Conservation (phyloP, 2,113 vertebrate genomes). For the Chloroceryle aenea region DNA sequence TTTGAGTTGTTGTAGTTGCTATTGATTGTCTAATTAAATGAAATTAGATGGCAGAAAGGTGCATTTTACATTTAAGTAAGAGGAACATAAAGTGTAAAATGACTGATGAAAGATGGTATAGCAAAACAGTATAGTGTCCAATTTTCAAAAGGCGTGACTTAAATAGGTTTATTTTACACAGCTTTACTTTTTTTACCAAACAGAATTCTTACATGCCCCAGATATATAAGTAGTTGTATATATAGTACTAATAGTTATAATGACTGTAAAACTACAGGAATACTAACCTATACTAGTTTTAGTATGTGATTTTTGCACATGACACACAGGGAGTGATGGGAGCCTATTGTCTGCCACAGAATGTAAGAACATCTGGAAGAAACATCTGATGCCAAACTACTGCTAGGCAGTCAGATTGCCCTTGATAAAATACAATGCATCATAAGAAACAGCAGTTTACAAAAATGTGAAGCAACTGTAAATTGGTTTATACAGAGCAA, state of each 20-base stretch:
- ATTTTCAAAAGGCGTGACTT: background rate
- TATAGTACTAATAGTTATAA: background rate
- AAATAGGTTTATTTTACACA: background rate
- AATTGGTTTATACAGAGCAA: background rate
- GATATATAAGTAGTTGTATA: background rate
- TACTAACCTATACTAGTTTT: background rate
- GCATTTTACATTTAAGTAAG: background rate
- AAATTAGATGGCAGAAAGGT: background rate
- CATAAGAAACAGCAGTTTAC: background rate
- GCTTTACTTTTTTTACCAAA: background rate
- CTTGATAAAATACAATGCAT: background rate
- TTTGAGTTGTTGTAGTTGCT: background rate
- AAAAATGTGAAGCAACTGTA: background rate
- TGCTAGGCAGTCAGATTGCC: background rate
- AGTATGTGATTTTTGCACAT: background rate
- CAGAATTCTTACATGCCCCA: background rate
- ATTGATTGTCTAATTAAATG: background rate
- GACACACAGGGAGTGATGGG: rapidly evolving
- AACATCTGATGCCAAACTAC: background rate
- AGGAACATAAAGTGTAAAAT: background rate
- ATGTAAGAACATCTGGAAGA: background rate
- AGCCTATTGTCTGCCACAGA: background rate
- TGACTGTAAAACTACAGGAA: background rate
- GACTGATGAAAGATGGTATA: background rate
- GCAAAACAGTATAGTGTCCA: too few species aligned